Percentiles rank a stretch among this genome's conserved stretches.
These are phyloP conservation scores for Myioborus melanocephalus DNA, from an alignment of 2,797 vertebrate genomes.

Conservation along the genomic window DNA sequence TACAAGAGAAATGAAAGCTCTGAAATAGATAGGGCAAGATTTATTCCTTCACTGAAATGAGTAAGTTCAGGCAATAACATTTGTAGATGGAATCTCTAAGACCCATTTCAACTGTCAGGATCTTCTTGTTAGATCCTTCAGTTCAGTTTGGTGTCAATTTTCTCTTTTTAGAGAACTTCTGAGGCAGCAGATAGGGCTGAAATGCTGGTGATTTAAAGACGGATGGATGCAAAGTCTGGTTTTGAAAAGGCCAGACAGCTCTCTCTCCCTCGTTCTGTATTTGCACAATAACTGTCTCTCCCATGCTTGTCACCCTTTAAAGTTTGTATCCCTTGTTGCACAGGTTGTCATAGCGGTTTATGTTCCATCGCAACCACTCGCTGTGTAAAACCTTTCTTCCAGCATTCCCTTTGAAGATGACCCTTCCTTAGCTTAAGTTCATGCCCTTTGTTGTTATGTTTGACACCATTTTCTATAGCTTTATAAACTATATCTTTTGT, in stretches of 20 bases:
- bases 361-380: constrained; percentile 30
- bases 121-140: constrained; percentile 16
- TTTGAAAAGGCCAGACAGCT: constrained; percentile 57
- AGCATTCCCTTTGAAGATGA: constrained; percentile 31
- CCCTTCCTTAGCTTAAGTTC: constrained; percentile 45
- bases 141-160: constrained; percentile 24
- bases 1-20: background rate
- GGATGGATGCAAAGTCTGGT: background rate
- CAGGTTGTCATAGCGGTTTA: constrained; percentile 32
- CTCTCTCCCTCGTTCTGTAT: background rate
- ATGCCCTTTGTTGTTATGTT: constrained; percentile 21
- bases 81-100: constrained; percentile 9
- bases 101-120: constrained; percentile 4
- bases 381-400: constrained; percentile 37
- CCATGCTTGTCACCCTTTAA: constrained; percentile 44
- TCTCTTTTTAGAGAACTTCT: constrained; percentile 31
- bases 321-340: constrained; percentile 56
- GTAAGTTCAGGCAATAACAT: constrained; percentile 16
- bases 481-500: background rate
- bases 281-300: constrained; percentile 59
- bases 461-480: background rate
- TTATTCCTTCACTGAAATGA: constrained; percentile 12
- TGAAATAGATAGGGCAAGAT: background rate
- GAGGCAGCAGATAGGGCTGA: constrained; percentile 3
- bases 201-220: background rate